Base-by-base conservation (phyloP, 2,888 invertebrate genomes). In the Gnatocerus cornutus region DNA sequence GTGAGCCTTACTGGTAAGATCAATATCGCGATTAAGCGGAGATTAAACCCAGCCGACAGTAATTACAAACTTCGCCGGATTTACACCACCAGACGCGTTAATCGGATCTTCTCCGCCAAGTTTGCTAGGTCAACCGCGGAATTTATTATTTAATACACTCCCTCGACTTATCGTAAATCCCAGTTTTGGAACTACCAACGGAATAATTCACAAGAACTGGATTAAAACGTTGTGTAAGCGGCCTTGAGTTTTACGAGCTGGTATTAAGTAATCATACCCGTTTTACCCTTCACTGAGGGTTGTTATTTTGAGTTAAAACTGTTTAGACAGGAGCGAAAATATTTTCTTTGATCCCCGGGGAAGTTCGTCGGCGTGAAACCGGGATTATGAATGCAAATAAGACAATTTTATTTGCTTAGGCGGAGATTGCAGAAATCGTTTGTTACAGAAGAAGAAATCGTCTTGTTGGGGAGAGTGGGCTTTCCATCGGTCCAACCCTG, bases 1-100 rank as follows among this genome's bases (percentile, higher is more conserved):
- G 92, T 92, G 78, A 93, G 93, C 78, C 88, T 95, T 77, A 90
- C 91, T 85, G 94, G 95, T 94, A 86, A 83, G 21, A 21, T 21
- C 21, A 21, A 21, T 3, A 21, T 21, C 1, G 21, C 10, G 21
- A 6, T 45, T 41, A 13, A 3, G 43, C 12, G 21, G 9, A 33
- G 33, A 33, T 33, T 33, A 33, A 50, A 50, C 39, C 46, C 50
- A 46, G 48, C 48, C 62, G 30, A 3, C 30, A 41, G 27, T 62
- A 62, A 62, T 39, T 62, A 62, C 46, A 46, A 61, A 62, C 10
- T 62, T 50, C 33, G 45, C 46, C n/a, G 62, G 14, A 39, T 48
- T 50, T 50, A 37, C 62, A 48, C 59, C 45, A 33, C 59, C 29
- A 59, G 59, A 45, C 33, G 62, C 13, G 13, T 62, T 62, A 62